Evolutionary conservation across 2,888 invertebrate species (phyloP), one percentile per base, ranked within the genome.

Genomic region (Tridacna crocea): DNA sequence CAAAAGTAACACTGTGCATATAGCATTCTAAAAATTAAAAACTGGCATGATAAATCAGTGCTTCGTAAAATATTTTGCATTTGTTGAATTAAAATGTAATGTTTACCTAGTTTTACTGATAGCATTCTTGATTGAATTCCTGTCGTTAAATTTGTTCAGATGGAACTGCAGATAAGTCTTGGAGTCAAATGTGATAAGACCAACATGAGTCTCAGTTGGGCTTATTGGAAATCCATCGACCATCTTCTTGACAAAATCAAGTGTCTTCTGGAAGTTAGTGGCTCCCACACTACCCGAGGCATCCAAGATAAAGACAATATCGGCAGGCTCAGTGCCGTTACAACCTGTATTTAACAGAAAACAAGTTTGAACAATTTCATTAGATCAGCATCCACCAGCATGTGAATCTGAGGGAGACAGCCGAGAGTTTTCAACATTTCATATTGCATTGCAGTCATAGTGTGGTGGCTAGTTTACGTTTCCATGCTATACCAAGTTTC

Each of bases 221-320:
- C 89, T 87, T 55, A 92, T 82, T 36, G 91, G 87, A 75, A 93
- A 89, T 48, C 90, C 88, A 55, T 89, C 84, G 0, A 90, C 88
- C 79, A 91, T 72, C 36, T 84, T 85, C 84, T 91, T 91, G 48
- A 92, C 90, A 77, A 93, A 93, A 26, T 85, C 76, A 10, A 90
- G 82, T 70, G 91, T 89, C 51, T 89, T 88, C 22, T 89, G 83
- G 86, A 91, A 92, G 72, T 91, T 90, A 46, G 85, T 76, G 46
- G 84, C 77, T 11, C 91, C 91, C 36, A 92, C 90, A 79, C 92
- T 92, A 46, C 92, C 92, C 24, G 91, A 91, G 11, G 91, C 90
- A 83, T 93, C 93, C 51, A 93, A 81, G 46, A 92, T 87, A 84
- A 93, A 93, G 10, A 89, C 89, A 22, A 93, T 88, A 83, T 93